phyloP scores from a whole-genome alignment of 2,888 invertebrate species.

The Cantharis flavilabris region DNA sequence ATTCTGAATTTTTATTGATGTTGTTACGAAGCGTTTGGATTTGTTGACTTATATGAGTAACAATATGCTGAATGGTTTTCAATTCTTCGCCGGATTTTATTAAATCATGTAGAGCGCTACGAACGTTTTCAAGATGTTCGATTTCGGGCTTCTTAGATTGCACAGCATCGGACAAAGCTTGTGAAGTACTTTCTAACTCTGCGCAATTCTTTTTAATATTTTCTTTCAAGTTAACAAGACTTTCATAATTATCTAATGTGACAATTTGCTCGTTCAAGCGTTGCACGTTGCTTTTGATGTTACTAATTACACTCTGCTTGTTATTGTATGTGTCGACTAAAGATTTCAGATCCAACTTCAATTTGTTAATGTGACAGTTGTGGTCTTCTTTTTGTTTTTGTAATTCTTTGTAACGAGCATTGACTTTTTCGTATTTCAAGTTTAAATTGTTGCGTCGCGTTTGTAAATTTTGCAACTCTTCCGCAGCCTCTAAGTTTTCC shows the following conservation, averaged over 20 bases:
- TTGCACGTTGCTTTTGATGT: neutral
- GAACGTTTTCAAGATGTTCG: neutral
- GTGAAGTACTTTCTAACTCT: neutral
- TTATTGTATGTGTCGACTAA: neutral
- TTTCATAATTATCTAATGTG: neutral
- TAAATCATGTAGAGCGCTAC: neutral
- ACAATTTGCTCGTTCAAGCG: slow-evolving; percentile 6
- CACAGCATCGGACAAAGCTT: neutral
- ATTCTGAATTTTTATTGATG: neutral
- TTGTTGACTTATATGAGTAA: neutral
- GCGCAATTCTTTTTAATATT: neutral
- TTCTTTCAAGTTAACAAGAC: neutral
- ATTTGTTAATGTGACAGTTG: neutral
- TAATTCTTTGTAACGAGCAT: neutral
- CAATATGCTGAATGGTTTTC: neutral
- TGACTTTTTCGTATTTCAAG: neutral
- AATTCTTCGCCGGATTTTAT: neutral
- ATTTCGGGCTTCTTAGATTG: neutral
- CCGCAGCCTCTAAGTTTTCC: neutral
- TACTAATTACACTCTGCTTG: neutral
- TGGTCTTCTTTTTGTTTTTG: neutral
- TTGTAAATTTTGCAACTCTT: neutral
- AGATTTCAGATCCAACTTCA: neutral
- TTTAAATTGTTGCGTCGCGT: neutral
- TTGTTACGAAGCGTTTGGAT: neutral